Conservation (phyloP, 2,113 vertebrate species). For the Prietella phreatophila region DNA sequence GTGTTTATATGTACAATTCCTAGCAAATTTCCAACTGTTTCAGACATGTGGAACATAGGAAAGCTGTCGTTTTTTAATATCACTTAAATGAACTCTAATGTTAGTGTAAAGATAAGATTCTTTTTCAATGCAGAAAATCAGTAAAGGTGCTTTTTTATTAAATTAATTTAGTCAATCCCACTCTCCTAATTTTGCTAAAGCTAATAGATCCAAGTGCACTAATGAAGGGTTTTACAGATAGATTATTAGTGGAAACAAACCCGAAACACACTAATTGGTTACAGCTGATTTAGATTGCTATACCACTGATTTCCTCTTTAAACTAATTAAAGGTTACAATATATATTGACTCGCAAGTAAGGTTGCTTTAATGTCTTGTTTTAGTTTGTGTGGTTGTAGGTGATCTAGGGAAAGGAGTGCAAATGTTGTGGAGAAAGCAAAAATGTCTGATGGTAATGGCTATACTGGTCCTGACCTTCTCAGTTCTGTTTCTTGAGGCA, state of each 20-base stretch:
- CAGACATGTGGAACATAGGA: too few relatives aligned
- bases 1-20: too few relatives aligned
- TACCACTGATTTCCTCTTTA: background rate
- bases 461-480: background rate
- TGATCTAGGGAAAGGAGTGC: accelerated
- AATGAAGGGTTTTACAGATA: too few relatives aligned
- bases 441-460: background rate
- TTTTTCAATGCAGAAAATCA: too few relatives aligned
- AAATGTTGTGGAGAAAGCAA: background rate
- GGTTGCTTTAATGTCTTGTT: background rate
- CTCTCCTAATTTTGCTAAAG: background rate
- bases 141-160: background rate
- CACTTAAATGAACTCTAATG: too few relatives aligned
- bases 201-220: too few relatives aligned
- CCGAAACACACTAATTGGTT: background rate
- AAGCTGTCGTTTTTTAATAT: too few relatives aligned
- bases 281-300: constrained; percentile 24
- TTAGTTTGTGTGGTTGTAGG: background rate
- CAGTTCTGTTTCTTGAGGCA: background rate
- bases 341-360: background rate
- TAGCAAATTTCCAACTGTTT: too few relatives aligned
- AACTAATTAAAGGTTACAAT: background rate
- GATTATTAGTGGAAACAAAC: background rate
- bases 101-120: too few relatives aligned
- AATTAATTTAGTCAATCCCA: background rate